Evolutionary conservation across 2,888 invertebrate genomes (phyloP).

Genomic region (Exephanes ischioxanthus): DNA sequence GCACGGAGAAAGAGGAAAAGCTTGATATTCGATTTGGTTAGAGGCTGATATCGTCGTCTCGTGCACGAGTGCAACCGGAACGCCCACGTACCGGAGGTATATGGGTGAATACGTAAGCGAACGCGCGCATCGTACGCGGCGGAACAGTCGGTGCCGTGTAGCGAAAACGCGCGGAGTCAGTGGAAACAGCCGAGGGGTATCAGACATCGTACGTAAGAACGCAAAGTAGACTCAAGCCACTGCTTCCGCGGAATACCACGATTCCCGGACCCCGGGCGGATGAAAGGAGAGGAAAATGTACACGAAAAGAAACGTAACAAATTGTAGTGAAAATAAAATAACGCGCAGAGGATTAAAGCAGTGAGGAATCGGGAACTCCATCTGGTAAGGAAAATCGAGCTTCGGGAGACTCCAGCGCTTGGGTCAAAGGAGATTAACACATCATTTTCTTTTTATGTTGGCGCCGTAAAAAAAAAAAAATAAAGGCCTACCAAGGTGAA

Average conservation of each 20-base stretch:
- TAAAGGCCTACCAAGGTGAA: no score
- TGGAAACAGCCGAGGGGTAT: conserved; percentile 36
- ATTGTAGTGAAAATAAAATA: neutral
- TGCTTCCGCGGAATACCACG: neutral
- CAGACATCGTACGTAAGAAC: conserved; percentile 36
- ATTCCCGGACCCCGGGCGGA: neutral
- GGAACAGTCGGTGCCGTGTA: conserved; percentile 14
- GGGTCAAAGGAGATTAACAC: no score
- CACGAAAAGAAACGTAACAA: neutral
- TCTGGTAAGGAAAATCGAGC: no score
- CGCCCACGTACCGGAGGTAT: conserved; percentile 36
- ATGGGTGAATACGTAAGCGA: conserved; percentile 31
- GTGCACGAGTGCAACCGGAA: conserved; percentile 53
- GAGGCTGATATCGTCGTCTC: conserved; percentile 55
- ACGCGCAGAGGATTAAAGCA: neutral
- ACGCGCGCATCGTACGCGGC: neutral
- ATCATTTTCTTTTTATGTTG: no score
- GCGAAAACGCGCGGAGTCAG: conserved; percentile 14
- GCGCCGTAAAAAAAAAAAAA: no score
- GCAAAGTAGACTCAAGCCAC: conserved; percentile 22
- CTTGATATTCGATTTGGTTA: conserved; percentile 49
- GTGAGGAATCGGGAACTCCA: neutral
- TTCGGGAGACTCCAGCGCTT: no score
- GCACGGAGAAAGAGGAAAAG: conserved; percentile 19
- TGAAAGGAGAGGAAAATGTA: neutral